Evolutionary conservation across 2,797 vertebrate species (phyloP), one percentile per base, ranked within the genome.

Genomic region (Sphenodon punctatus): DNA sequence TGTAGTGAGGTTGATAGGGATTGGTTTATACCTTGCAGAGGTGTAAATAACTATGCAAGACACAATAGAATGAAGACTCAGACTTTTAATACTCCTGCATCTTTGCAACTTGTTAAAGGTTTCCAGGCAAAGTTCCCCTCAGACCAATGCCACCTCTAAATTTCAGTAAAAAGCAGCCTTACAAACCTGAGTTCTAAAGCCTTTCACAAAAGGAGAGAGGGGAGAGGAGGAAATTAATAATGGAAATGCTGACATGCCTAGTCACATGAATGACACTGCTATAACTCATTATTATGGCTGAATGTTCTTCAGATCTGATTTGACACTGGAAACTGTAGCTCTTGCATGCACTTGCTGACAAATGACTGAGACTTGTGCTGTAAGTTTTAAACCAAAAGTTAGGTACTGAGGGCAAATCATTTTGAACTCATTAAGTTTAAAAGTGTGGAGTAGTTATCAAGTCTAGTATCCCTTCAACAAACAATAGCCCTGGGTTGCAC

Each of bases 1-100:
- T 9, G 2, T 38, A 25, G 2, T 38, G 3, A 1, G 3, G 1
- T 1, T 3, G 0, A 23, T n/a, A n/a, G n/a, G n/a, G n/a, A n/a
- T n/a, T n/a, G n/a, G n/a, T n/a, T n/a, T n/a, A n/a, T n/a, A n/a
- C n/a, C n/a, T n/a, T 15, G 25, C 51, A 49, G 49, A 27, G 49
- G 27, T 51, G 15, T 51, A 51, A 27, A 51, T 2, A 46, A 32
- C 20, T 77, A 7, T 38, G 45, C 2, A 32, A 32, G 51, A 8
- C 27, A 10, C 7, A 39, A 23, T n/a, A 16, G 11, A 53, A 5
- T 17, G 39, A 15, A 70, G 76, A 67, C 56, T 36, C 3, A 11
- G 67, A 14, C 11, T n/a, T n/a, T n/a, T n/a, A n/a, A n/a, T n/a
- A n/a, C 12, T 22, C 16, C 3, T 16, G 8, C 55, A 27, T 17